Evolutionary conservation across 2,888 invertebrate species (phyloP), one percentile per base, ranked within the genome.

Genomic region (Neocrepidodera transversa): DNA sequence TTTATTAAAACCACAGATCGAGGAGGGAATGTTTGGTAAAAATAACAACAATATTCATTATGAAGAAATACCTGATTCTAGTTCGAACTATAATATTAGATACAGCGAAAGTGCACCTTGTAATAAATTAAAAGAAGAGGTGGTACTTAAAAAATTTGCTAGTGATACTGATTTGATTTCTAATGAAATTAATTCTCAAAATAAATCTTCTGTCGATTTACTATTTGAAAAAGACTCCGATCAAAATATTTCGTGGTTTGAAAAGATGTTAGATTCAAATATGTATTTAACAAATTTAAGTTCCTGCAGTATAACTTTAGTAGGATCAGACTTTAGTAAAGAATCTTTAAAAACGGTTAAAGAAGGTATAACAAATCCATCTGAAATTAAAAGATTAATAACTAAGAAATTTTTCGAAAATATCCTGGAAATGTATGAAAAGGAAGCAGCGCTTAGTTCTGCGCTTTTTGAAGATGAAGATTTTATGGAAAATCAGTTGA

Each of bases 341-440:
- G 23, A 51, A 16, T 4, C 8, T 2, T 35, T 6, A n/a, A 4
- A 17, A 28, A 11, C 18, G 3, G 36, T 11, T 16, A 36, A 48
- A 10, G 26, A 43, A 0, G 10, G 16, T 18, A 20, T 36, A 7
- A 11, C 13, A 13, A 35, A 26, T 13, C 7, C 43, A 1, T 2
- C 14, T 2, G 60, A 60, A 32, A 17, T 57, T 1, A 54, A 48
- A 11, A 62, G 48, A 13, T 17, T 61, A 2, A 50, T 63, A 40
- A 51, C 60, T 1, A 60, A 58, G 36, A 64, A 56, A 35, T 66
- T 68, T 48, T 66, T 68, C 36, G 65, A 63, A 20, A 64, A 64
- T 50, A 53, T 68, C 1, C 38, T 67, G 36, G 32, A 50, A 10
- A 58, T 66, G 6, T 69, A 70, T 35, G 69, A 71, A 45, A 66